phyloP scores from a whole-genome alignment of 64 coral and sea anemone species.

The Orbicella faveolata region DNA sequence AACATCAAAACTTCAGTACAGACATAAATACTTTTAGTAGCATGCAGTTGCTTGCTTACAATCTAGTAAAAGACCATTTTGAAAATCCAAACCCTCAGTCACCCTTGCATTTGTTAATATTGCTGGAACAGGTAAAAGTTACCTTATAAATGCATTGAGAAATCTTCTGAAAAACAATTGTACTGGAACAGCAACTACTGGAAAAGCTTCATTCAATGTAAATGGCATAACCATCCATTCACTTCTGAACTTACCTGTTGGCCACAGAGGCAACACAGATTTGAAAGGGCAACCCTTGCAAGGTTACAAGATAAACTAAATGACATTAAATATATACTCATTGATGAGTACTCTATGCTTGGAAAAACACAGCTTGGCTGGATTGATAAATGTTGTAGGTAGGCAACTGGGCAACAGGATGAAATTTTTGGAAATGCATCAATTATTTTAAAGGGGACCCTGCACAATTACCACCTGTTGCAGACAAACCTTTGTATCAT shows the following conservation, averaged over 20 bases:
- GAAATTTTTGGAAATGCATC: too few relatives aligned
- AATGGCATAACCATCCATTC: constrained; percentile 46
- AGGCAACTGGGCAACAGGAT: too few relatives aligned
- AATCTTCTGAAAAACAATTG: constrained; percentile 52
- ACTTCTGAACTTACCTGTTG: constrained; percentile 53
- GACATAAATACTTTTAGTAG: constrained; percentile 70
- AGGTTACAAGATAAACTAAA: constrained; percentile 57
- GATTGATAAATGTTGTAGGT: too few relatives aligned
- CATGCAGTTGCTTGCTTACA: constrained; percentile 71
- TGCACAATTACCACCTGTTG: constrained; percentile 32
- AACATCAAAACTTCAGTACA: constrained; percentile 36
- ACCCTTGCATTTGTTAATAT: constrained; percentile 66
- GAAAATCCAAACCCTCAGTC: constrained; percentile 31
- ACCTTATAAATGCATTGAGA: constrained; percentile 58
- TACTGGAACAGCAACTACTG: constrained; percentile 72
- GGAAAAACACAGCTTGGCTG: too few relatives aligned
- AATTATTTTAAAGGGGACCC: constrained; percentile 1
- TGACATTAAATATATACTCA: constrained; percentile 43
- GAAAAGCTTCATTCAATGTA: constrained; percentile 44
- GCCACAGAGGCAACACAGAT: constrained; percentile 54
- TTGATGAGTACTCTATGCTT: constrained; percentile 15
- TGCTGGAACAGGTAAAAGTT: constrained; percentile 59
- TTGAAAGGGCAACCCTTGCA: constrained; percentile 42
- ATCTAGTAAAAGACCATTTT: constrained; percentile 65
- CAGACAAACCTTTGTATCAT: constrained; percentile 48